A percentile compares a stretch with the other conserved stretches of the same genome.
Conservation (phyloP, 1,140 invertebrate genomes). For the Temnothorax nylanderi region DNA sequence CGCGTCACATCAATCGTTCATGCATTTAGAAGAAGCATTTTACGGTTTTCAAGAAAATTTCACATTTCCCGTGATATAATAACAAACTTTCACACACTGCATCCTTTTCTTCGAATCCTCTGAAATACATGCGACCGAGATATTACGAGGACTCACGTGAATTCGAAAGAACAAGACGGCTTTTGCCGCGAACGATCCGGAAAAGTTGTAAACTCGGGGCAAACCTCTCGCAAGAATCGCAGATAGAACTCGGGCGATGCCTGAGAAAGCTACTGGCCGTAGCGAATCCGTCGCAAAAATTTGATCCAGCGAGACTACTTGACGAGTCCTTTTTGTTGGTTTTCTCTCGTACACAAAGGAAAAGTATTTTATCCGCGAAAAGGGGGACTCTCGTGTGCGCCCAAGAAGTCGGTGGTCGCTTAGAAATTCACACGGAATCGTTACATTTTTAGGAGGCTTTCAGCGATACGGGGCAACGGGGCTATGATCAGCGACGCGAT, state of each 20-base stretch:
- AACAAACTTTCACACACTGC: conserved; percentile 43
- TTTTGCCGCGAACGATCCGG: conserved; percentile 32
- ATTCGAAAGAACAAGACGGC: conserved; percentile 41
- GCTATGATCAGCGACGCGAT: conserved; percentile 1
- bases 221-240: conserved; percentile 33
- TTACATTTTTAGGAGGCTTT: conserved; percentile 53
- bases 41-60: conserved; percentile 24
- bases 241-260: conserved; percentile 24
- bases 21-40: not conserved
- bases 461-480: not conserved
- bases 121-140: conserved; percentile 22
- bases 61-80: conserved; percentile 28
- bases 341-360: conserved; percentile 45
- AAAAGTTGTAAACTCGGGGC: conserved; percentile 37
- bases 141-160: conserved; percentile 33
- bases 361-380: conserved; percentile 38
- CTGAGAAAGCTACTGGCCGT: conserved; percentile 21
- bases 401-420: not conserved
- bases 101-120: not conserved
- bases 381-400: not conserved
- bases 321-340: conserved; percentile 38
- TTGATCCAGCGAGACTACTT: conserved; percentile 43
- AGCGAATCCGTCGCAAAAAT: conserved; percentile 33
- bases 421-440: conserved; percentile 41
- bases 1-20: not conserved